A percentile compares a stretch with the other conserved stretches of the same genome.
Evolutionary conservation across 1,140 invertebrate species (phyloP).

Genomic region (Drosophila hydei): DNA sequence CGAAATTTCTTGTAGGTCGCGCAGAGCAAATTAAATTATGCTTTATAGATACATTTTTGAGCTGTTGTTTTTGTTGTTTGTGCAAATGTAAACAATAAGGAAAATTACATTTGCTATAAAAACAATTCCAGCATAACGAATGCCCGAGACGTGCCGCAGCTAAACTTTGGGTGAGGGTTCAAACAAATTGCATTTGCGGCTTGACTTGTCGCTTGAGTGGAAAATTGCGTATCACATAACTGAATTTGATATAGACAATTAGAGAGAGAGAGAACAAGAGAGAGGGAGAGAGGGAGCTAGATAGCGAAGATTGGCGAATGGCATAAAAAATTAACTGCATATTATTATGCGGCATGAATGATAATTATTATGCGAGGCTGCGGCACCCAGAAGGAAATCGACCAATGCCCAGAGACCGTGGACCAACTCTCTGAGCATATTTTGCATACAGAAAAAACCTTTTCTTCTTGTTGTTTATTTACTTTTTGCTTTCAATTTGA

Average conservation of each 20-base stretch:
- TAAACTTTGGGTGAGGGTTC: slow-evolving; percentile 62
- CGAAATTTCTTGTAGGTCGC: slow-evolving; percentile 32
- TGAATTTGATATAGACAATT: slow-evolving; percentile 51
- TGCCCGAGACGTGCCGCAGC: slow-evolving; percentile 53
- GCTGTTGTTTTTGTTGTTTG: not conserved
- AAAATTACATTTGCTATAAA: slow-evolving; percentile 29
- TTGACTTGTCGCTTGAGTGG: slow-evolving; percentile 74
- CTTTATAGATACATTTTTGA: not conserved
- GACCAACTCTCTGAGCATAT: slow-evolving; percentile 23
- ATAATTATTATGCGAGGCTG: slow-evolving; percentile 23
- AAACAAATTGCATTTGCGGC: slow-evolving; percentile 72
- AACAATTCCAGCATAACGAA: slow-evolving; percentile 51
- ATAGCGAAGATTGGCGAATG: not conserved
- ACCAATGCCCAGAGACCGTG: slow-evolving; percentile 4
- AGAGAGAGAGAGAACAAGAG: not conserved
- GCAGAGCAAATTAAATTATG: slow-evolving; percentile 6
- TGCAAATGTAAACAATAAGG: slow-evolving; percentile 25
- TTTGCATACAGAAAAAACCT: slow-evolving; percentile 50
- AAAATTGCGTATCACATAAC: slow-evolving; percentile 56
- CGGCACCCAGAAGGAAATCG: slow-evolving; percentile 19
- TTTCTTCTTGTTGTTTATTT: slow-evolving; percentile 12
- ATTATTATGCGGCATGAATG: slow-evolving; percentile 30
- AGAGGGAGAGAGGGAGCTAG: not conserved
- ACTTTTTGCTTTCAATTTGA: slow-evolving; percentile 66
- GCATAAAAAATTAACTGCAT: slow-evolving; percentile 31